phyloP scores from a whole-genome alignment of 1,140 invertebrate species.

The Drosophila eugracilis region DNA sequence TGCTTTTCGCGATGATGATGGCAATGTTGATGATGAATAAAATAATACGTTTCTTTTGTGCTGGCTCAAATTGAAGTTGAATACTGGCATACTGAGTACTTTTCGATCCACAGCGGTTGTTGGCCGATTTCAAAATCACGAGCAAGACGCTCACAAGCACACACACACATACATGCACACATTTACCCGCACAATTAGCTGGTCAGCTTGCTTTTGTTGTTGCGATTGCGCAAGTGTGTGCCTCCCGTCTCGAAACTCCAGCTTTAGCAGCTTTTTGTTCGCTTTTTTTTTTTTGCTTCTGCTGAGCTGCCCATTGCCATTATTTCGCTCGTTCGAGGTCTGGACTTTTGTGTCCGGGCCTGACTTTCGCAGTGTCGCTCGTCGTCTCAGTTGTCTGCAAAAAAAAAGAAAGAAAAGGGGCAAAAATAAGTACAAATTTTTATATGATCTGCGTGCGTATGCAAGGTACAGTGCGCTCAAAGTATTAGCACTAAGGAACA shows the following conservation, averaged over 20 bases:
- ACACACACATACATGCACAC: conserved; percentile 4
- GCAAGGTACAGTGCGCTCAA: neutral
- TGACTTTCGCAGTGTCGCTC: conserved; percentile 77
- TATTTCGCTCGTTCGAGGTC: conserved; percentile 35
- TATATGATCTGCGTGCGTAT: conserved; percentile 24
- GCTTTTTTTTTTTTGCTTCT: conserved; percentile 4
- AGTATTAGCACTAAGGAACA: neutral
- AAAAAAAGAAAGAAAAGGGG: conserved; percentile 57
- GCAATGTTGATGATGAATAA: conserved; percentile 28
- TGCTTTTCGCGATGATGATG: neutral
- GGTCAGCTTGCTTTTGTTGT: conserved; percentile 63
- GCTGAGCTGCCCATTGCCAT: conserved; percentile 54
- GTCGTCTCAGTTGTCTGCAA: conserved; percentile 74
- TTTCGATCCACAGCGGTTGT: conserved; percentile 51
- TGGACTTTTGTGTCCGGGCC: conserved; percentile 30
- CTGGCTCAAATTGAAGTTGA: conserved; percentile 49
- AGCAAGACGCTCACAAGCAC: conserved; percentile 25
- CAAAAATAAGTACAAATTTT: conserved; percentile 51
- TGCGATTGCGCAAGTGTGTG: conserved; percentile 71
- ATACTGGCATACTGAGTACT: conserved; percentile 28
- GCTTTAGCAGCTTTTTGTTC: conserved; percentile 11
- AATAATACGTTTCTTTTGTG: conserved; percentile 61
- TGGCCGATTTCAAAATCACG: conserved; percentile 52
- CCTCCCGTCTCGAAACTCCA: conserved; percentile 28
- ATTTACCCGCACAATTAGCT: conserved; percentile 49